Evolutionary conservation across 2,113 vertebrate genomes (phyloP).

Genomic region (Pseudorectes ferrugineus): DNA sequence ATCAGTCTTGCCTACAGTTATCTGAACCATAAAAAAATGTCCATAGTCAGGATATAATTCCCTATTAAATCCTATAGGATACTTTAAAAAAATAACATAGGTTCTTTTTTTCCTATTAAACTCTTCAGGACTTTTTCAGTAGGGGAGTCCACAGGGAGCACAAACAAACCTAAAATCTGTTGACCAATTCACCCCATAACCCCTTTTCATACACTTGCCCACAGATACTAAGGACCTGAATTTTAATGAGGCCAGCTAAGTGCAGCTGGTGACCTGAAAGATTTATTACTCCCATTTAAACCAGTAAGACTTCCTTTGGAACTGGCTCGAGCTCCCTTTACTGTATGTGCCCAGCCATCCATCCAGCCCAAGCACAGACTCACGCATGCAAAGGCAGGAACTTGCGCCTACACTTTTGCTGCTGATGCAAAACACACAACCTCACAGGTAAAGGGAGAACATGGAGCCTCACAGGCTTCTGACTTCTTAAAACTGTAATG

Average conservation of each 20-base stretch:
- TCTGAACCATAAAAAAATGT: conserved; percentile 59
- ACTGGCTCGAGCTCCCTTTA: neutral
- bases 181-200: conserved; percentile 47
- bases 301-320: conserved; percentile 50
- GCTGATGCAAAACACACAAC: neutral
- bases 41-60: conserved; percentile 44
- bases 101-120: conserved; percentile 45
- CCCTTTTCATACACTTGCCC: neutral
- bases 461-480: neutral
- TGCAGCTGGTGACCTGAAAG: conserved; percentile 48
- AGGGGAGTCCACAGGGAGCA: conserved; percentile 5
- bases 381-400: neutral
- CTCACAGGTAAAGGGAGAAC: neutral
- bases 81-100: neutral
- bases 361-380: neutral
- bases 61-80: conserved; percentile 50
- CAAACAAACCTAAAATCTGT: conserved; percentile 36
- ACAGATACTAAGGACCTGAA: conserved; percentile 34
- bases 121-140: conserved; percentile 2
- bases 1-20: conserved; percentile 59
- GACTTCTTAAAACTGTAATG: neutral
- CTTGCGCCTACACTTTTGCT: neutral
- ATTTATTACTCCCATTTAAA: conserved; percentile 53
- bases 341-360: neutral
- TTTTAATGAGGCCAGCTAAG: conserved; percentile 50